phyloP scores from a whole-genome alignment of 2,113 vertebrate species.

The Tringa solitaria region DNA sequence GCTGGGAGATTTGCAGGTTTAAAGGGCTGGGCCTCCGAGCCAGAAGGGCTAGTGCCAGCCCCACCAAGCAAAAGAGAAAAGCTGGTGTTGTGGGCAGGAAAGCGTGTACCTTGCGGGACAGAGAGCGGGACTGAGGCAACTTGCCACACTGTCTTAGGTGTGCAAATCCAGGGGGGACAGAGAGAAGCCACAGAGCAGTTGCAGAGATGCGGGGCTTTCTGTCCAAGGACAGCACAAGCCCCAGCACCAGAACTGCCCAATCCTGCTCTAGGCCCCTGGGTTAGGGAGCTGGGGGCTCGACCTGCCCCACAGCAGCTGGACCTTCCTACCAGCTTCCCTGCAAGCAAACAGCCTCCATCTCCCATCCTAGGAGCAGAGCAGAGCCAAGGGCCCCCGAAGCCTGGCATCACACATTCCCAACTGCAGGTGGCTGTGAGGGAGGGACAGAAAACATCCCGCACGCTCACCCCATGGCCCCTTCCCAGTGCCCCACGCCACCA shows the following conservation, averaged over 20 bases:
- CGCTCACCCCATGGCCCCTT: accelerated
- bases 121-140: not conserved
- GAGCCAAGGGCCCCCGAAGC: not conserved
- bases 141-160: not conserved
- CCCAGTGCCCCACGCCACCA: not conserved
- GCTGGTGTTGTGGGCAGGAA: accelerated
- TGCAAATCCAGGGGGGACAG: not conserved
- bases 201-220: not conserved
- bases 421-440: not conserved
- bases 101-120: accelerated
- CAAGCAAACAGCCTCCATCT: not conserved
- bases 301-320: not conserved
- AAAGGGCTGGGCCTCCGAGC: not conserved
- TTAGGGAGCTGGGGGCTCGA: not conserved
- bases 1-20: not conserved
- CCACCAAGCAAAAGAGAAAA: not conserved
- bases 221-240: not conserved
- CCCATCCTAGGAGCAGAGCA: not conserved
- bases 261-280: not conserved
- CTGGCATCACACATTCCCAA: not conserved
- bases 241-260: not conserved
- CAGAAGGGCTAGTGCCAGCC: not conserved
- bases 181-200: not conserved
- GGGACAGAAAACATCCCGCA: not conserved
- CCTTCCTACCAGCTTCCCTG: not conserved